Percentiles rank a stretch among this genome's conserved stretches.
Conservation (phyloP, 2,797 vertebrate genomes). For the Chloroceryle inda region DNA sequence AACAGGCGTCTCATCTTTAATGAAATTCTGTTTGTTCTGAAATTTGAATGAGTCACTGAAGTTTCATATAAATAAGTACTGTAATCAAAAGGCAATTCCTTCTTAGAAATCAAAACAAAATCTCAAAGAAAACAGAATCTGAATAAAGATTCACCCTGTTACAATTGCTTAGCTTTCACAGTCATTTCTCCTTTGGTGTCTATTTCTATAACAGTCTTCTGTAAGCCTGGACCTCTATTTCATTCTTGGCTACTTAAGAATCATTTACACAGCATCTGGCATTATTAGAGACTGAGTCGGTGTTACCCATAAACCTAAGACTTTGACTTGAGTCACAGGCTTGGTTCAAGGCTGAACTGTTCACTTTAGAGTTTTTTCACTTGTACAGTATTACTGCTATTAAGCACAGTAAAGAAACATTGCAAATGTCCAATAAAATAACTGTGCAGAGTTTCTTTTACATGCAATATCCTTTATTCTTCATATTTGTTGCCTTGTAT, state of each 20-base stretch:
- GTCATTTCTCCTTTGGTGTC: neutral
- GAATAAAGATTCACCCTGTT: neutral
- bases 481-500: neutral
- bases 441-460: neutral
- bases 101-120: conserved; percentile 14
- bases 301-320: neutral
- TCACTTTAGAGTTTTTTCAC: neutral
- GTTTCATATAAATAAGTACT: neutral
- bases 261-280: neutral
- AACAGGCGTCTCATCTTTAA: neutral
- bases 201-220: neutral
- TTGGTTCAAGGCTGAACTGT: neutral
- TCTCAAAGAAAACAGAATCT: neutral
- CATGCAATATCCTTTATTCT: neutral
- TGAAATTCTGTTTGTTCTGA: neutral
- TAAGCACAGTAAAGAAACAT: neutral
- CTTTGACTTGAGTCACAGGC: neutral
- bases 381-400: neutral
- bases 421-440: neutral
- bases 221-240: neutral
- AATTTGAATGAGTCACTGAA: neutral
- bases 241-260: neutral
- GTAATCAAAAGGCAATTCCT: neutral
- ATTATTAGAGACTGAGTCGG: neutral
- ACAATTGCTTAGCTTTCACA: neutral